phyloP scores from a whole-genome alignment of 2,113 vertebrate species.

The Laterallus jamaicensis region DNA sequence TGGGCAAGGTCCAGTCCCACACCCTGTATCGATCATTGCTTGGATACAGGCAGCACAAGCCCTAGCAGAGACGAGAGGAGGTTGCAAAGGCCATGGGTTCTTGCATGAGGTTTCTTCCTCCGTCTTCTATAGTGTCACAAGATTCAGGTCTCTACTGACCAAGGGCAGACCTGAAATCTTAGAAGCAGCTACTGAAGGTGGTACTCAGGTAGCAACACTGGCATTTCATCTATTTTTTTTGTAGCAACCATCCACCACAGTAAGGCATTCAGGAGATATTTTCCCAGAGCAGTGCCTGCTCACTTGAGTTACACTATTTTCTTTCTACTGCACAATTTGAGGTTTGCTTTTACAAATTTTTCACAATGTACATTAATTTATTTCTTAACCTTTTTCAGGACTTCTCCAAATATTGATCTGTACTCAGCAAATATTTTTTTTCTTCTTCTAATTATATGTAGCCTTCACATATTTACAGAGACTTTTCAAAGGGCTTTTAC shows the following conservation, averaged over 20 bases:
- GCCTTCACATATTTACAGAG: background rate
- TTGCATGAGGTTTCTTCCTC: background rate
- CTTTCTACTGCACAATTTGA: background rate
- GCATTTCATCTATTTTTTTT: background rate
- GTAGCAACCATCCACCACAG: rapidly evolving
- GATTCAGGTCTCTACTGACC: background rate
- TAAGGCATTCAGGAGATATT: background rate
- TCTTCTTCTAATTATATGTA: background rate
- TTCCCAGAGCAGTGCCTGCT: background rate
- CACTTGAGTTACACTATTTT: background rate
- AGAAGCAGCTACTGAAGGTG: background rate
- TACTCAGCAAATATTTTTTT: background rate
- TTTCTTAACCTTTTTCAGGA: background rate
- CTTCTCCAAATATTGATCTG: background rate
- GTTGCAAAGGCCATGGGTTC: background rate
- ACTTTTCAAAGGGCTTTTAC: background rate
- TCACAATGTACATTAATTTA: background rate
- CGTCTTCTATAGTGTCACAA: background rate
- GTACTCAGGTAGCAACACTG: background rate
- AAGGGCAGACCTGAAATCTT: background rate
- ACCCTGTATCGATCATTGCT: background rate
- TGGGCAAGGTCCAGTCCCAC: too few species aligned
- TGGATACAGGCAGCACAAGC: background rate
- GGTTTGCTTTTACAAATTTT: background rate
- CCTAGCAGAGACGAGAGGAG: background rate